Evolutionary conservation across 1,140 invertebrate species (phyloP).

Genomic region (Mactra quadrangularis): DNA sequence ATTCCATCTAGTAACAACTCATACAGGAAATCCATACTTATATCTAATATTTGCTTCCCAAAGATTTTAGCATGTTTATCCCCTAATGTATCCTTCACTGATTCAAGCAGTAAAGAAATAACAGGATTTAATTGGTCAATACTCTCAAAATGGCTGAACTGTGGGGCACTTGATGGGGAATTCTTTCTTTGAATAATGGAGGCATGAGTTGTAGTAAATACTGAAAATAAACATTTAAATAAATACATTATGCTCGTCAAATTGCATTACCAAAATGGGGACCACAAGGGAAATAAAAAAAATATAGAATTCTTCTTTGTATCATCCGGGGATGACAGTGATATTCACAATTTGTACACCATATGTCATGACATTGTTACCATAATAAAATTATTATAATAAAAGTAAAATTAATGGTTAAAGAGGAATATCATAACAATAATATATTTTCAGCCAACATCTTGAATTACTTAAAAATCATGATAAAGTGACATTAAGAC

Average conservation of each 20-base stretch:
- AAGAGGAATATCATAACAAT: no score
- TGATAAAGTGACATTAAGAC: no score
- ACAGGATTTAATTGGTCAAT: conserved; percentile 69
- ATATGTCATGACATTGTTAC: no score
- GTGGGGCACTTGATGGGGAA: conserved; percentile 27
- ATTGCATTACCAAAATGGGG: background rate
- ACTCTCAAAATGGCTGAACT: conserved; percentile 62
- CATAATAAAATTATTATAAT: no score
- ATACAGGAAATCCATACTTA: conserved; percentile 76
- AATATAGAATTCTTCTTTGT: background rate
- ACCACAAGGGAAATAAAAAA: background rate
- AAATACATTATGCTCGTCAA: background rate
- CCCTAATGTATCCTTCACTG: conserved; percentile 59
- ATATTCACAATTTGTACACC: no score
- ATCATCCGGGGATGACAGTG: background rate
- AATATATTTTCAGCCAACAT: no score
- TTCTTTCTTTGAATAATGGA: conserved; percentile 12
- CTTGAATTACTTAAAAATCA: no score
- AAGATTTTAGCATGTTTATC: conserved; percentile 72
- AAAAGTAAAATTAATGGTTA: no score
- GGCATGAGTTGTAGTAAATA: conserved; percentile 63
- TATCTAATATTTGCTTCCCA: conserved; percentile 67
- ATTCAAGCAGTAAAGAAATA: conserved; percentile 65
- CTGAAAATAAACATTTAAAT: conserved; percentile 49
- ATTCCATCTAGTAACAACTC: conserved; percentile 70